Conservation (phyloP, 2,113 vertebrate species). For the Pelodiscus sinensis region DNA sequence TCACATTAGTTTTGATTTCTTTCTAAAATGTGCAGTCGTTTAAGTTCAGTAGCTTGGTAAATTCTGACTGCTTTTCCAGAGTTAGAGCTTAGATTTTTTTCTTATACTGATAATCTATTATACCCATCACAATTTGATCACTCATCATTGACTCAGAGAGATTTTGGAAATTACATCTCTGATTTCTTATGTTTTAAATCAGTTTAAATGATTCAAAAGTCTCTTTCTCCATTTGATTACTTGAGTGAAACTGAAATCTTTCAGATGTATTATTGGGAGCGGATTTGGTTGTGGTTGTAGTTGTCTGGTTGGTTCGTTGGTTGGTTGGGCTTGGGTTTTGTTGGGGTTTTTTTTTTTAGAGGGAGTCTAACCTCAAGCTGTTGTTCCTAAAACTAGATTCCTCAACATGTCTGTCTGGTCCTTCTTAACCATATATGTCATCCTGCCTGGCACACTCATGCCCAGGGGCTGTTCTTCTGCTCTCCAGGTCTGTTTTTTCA, state of each 20-base stretch:
- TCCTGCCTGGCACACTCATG: too few species aligned
- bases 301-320: too few species aligned
- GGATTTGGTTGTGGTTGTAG: too few species aligned
- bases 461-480: too few species aligned
- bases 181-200: neutral
- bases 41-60: neutral
- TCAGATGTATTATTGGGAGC: neutral
- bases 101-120: neutral
- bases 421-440: too few species aligned
- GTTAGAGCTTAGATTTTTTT: neutral
- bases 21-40: neutral
- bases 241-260: neutral
- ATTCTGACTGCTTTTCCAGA: neutral
- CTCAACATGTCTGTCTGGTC: too few species aligned
- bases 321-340: too few species aligned
- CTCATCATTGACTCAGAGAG: neutral
- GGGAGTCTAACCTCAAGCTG: too few species aligned
- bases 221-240: neutral
- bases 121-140: neutral
- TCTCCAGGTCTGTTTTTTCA: too few species aligned
- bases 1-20: neutral
- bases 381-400: too few species aligned
- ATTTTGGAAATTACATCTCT: neutral
- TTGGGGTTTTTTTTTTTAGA: too few species aligned
- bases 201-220: neutral